Evolutionary conservation across 1,140 invertebrate genomes (phyloP), one percentile per base, ranked within the genome.

Genomic region (Lordiphosa collinella): DNA sequence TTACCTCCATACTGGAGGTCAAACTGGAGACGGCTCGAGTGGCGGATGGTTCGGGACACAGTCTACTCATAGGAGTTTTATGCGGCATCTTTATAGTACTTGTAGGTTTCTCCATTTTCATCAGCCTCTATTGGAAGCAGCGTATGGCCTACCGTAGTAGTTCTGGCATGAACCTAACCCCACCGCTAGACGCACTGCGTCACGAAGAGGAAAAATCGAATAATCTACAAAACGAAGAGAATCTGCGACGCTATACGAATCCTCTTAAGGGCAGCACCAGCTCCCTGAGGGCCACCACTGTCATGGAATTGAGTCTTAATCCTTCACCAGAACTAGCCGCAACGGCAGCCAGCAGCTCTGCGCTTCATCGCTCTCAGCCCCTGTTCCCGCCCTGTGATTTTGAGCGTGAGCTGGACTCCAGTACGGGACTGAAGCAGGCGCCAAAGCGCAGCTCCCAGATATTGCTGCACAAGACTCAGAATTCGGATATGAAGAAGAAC

Each of bases 171-270:
- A 91, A 91, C 71, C 73, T 91, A 44, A 91, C 91, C 67, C 90
- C 56, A 72, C 91, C 87, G 70, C 90, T 91, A 66, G 91, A 90
- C 64, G 92, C 90, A 70, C 91, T 90, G 69, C 91, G 93, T 9
- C 93, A 94, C 61, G 94, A 95, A 69, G 94, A 96, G 87, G 95
- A 96, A 72, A 96, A 96, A 78, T 95, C 94, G 0, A 96, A 96
- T 76, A 97, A 97, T 86, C 89, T 96, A 36, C 95, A 96, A 85
- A 96, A 96, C 88, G 95, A 97, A 84, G 95, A 97, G 88, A 96
- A 97, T 74, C 90, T 96, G 14, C 91, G 95, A 32, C 89, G 93
- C 91, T 91, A 91, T 68, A 91, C 91, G 29, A 91, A 91, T 86
- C 91, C 91, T 0, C 52, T 90, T 0, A 90, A 90, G 37, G 89